Percentiles rank a stretch among this genome's conserved stretches.
Conservation (phyloP, 2,888 invertebrate genomes). For the Sarcophaga rosellei region DNA sequence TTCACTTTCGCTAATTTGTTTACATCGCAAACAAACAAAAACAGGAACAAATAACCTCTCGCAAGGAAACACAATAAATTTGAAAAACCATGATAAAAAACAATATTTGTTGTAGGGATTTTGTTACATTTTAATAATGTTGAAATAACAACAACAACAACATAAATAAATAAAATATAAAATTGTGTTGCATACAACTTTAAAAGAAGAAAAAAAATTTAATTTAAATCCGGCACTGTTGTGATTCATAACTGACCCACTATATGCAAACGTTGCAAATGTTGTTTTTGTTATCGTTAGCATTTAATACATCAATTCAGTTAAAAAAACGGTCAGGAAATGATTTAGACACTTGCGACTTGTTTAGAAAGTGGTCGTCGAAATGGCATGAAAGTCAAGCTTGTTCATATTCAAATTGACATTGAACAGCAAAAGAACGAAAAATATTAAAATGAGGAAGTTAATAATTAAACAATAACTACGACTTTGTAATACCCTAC, state of each 20-base stretch:
- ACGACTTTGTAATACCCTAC: no score
- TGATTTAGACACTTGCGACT: constrained; percentile 59
- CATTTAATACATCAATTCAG: constrained; percentile 18
- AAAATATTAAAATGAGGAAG: neutral
- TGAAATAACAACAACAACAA: neutral
- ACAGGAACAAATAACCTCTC: constrained; percentile 44
- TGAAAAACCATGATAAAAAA: neutral
- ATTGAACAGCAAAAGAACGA: constrained; percentile 19
- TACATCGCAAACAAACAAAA: neutral
- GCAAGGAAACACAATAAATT: neutral
- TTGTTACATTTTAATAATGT: constrained; percentile 19
- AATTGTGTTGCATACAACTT: neutral
- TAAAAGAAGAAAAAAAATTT: neutral
- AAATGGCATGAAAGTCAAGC: constrained; percentile 43
- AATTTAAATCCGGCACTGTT: neutral
- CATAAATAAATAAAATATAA: neutral
- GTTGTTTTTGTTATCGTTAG: constrained; percentile 12
- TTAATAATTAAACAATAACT: neutral
- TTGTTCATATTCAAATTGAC: neutral
- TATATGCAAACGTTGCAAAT: constrained; percentile 32
- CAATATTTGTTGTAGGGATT: constrained; percentile 28
- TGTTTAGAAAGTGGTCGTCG: constrained; percentile 65
- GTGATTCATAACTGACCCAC: constrained; percentile 45
- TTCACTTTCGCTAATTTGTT: constrained; percentile 34
- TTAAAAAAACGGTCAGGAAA: constrained; percentile 61